Evolutionary conservation across 2,888 invertebrate species (phyloP).

Genomic region (Himalopsyche anomala): DNA sequence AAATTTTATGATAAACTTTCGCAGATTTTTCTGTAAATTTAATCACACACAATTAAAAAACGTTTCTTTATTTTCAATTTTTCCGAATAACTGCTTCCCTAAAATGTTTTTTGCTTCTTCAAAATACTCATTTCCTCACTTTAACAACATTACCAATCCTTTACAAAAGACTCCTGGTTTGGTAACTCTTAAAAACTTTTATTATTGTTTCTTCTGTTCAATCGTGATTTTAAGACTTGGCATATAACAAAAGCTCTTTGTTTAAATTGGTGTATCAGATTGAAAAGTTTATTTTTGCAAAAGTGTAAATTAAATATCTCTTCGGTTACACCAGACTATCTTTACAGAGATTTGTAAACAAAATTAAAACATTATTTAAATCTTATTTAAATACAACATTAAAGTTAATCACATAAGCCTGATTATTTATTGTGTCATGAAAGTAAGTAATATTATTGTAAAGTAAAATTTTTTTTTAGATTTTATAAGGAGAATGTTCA

Average conservation of each 20-base stretch:
- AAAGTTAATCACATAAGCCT: neutral
- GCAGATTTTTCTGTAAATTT: too few relatives aligned
- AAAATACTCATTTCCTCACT: slow-evolving; percentile 32
- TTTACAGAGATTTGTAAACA: neutral
- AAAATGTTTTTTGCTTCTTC: neutral
- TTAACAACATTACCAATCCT: slow-evolving; percentile 29
- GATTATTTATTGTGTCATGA: too few relatives aligned
- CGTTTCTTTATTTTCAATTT: neutral
- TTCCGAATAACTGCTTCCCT: neutral
- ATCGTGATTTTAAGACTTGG: slow-evolving; percentile 28
- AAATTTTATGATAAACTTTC: too few relatives aligned
- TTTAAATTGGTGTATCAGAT: slow-evolving; percentile 41
- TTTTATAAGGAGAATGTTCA: too few relatives aligned
- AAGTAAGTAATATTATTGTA: too few relatives aligned
- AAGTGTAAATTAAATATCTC: slow-evolving; percentile 27
- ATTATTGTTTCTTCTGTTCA: slow-evolving; percentile 34
- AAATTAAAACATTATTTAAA: neutral
- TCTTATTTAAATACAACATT: too few relatives aligned
- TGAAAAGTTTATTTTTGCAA: slow-evolving; percentile 23
- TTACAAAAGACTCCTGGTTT: neutral
- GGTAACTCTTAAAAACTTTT: slow-evolving; percentile 28
- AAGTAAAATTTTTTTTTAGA: too few relatives aligned
- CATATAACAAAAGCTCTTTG: slow-evolving; percentile 39
- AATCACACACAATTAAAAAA: too few relatives aligned
- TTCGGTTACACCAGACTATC: neutral